A percentile compares a stretch with the other conserved stretches of the same genome.
Evolutionary conservation across 2,113 vertebrate species (phyloP).

Genomic region (Apteryx owenii): DNA sequence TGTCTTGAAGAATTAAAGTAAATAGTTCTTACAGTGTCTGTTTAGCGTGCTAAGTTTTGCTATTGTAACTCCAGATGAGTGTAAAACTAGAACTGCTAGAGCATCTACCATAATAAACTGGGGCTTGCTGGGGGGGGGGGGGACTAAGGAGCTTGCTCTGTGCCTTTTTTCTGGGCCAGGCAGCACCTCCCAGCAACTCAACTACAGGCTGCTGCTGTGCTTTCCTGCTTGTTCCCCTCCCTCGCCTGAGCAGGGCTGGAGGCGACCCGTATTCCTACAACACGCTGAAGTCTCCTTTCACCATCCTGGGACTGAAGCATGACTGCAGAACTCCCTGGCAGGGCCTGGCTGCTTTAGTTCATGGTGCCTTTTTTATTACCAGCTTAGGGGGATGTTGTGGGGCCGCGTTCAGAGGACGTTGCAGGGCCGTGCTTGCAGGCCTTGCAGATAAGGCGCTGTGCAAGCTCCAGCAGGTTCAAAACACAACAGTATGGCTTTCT

Average conservation of each 20-base stretch:
- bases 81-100: neutral
- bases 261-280: neutral
- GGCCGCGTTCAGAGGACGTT: conserved; percentile 8
- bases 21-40: neutral
- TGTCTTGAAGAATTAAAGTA: neutral
- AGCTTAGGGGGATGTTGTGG: conserved; percentile 65
- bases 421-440: conserved; percentile 6
- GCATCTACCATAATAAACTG: accelerated
- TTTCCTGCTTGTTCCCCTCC: accelerated
- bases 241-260: neutral
- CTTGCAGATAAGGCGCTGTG: conserved; percentile 61
- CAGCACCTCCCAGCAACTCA: neutral
- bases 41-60: neutral
- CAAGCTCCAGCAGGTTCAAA: conserved; percentile 66
- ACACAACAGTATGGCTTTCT: neutral
- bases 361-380: conserved; percentile 58
- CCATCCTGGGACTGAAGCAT: conserved; percentile 2
- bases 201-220: accelerated
- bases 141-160: accelerated
- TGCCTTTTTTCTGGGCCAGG: neutral
- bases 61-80: neutral
- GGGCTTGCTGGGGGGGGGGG: neutral
- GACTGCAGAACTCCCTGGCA: neutral
- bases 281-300: conserved; percentile 34
- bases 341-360: neutral